Percentiles rank a stretch among this genome's conserved stretches.
phyloP scores from a whole-genome alignment of 2,113 vertebrate genomes.

The Meleagris gallopavo region DNA sequence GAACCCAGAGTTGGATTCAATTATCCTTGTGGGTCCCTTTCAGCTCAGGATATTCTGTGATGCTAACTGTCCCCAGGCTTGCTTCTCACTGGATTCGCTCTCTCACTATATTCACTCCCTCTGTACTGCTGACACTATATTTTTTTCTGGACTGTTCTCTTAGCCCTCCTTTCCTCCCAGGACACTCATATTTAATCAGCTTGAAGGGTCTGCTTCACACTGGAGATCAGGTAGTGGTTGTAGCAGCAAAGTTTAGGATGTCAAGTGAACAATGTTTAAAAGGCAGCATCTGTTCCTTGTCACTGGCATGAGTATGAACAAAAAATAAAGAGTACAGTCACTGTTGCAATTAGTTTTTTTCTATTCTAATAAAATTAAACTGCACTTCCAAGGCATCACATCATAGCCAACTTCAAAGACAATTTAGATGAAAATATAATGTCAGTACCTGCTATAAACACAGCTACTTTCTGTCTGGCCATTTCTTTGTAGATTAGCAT shows the following conservation, averaged over 20 bases:
- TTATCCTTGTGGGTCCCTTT: background rate
- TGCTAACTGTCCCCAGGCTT: background rate
- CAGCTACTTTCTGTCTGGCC: background rate
- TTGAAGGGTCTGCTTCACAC: accelerated
- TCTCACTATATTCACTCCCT: background rate
- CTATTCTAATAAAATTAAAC: background rate
- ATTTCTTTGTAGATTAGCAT: background rate
- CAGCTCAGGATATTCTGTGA: background rate
- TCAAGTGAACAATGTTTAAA: background rate
- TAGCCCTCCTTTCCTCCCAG: accelerated
- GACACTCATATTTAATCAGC: accelerated
- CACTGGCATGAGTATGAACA: background rate
- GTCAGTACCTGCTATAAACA: background rate
- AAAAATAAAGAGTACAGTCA: background rate
- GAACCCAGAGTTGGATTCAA: background rate
- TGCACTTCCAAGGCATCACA: background rate
- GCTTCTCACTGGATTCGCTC: background rate
- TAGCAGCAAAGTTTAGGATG: accelerated
- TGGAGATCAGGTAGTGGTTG: background rate
- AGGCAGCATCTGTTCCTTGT: background rate
- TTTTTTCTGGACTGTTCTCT: background rate
- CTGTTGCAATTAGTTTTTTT: background rate
- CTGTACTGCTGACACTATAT: accelerated
- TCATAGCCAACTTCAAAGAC: background rate
- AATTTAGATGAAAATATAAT: background rate